These are phyloP conservation scores for Formicarius rufipectus DNA, from an alignment of 2,113 vertebrate genomes.

Conservation along the genomic window DNA sequence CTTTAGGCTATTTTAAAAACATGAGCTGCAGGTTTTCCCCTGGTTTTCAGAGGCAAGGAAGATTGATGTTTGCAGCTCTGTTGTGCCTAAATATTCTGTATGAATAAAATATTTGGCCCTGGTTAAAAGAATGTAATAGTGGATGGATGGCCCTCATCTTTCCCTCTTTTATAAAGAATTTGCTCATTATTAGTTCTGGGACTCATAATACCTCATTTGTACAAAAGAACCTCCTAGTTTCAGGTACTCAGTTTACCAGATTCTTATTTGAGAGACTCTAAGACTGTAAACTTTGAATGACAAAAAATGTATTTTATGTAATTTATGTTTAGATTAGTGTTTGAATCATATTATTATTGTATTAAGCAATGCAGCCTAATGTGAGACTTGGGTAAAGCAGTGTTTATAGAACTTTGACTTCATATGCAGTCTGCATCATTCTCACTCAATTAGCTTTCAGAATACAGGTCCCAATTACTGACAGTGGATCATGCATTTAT, in stretches of 20 bases:
- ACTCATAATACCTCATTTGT: not conserved
- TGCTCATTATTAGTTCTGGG: not conserved
- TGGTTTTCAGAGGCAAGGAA: not conserved
- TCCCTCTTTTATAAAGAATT: not conserved
- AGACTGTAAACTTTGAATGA: not conserved
- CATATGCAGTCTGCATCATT: not conserved
- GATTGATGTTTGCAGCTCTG: not conserved
- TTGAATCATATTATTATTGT: not conserved
- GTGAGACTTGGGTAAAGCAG: not conserved
- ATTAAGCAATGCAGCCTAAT: not conserved
- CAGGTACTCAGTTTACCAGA: not conserved
- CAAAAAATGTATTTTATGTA: not conserved
- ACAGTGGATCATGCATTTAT: not conserved
- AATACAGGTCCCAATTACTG: not conserved
- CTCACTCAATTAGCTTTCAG: not conserved
- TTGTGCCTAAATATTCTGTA: not conserved
- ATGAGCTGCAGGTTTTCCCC: not conserved
- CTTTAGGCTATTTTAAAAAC: not conserved
- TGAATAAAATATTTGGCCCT: constrained; percentile 9
- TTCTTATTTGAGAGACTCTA: not conserved
- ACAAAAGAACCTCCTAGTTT: not conserved
- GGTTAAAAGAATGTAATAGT: not conserved
- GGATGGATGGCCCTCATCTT: not conserved
- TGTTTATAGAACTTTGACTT: not conserved
- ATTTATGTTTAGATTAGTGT: not conserved